Conservation (phyloP, 2,888 invertebrate species). For the Dilophus febrilis region DNA sequence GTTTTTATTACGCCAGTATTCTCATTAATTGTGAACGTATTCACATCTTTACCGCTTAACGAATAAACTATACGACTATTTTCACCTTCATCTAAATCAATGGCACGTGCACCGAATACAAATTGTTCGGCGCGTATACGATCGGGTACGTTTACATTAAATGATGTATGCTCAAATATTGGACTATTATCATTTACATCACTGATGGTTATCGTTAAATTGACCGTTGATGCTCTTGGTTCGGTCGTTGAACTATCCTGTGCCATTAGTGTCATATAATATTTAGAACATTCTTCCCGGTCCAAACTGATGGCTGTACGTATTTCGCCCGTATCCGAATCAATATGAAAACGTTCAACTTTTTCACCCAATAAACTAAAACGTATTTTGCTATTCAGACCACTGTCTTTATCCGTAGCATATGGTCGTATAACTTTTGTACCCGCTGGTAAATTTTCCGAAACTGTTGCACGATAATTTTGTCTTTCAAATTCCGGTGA, state of each 20-base stretch:
- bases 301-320: slow-evolving; percentile 55
- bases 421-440: slow-evolving; percentile 59
- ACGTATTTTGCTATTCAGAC: slow-evolving; percentile 72
- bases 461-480: slow-evolving; percentile 57
- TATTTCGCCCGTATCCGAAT: slow-evolving; percentile 63
- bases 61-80: slow-evolving; percentile 70
- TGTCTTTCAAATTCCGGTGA: slow-evolving; percentile 73
- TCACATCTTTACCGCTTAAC: slow-evolving; percentile 59
- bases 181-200: slow-evolving; percentile 82
- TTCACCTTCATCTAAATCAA: slow-evolving; percentile 62
- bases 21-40: slow-evolving; percentile 58
- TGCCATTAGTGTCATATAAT: slow-evolving; percentile 70
- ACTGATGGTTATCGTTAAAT: slow-evolving; percentile 57
- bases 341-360: slow-evolving; percentile 61
- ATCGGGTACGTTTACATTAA: slow-evolving; percentile 69
- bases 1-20: slow-evolving; percentile 80
- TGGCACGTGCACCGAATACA: slow-evolving; percentile 78
- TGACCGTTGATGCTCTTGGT: slow-evolving; percentile 65
- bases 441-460: slow-evolving; percentile 67
- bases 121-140: slow-evolving; percentile 65
- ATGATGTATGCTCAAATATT: slow-evolving; percentile 52
- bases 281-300: slow-evolving; percentile 58
- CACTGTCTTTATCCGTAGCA: slow-evolving; percentile 69
- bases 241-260: slow-evolving; percentile 78
- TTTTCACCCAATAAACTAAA: slow-evolving; percentile 71